A percentile compares a stretch with the other conserved stretches of the same genome.
These are phyloP conservation scores for Hyperoplus immaculatus DNA, from an alignment of 2,797 vertebrate genomes.

Conservation along the genomic window DNA sequence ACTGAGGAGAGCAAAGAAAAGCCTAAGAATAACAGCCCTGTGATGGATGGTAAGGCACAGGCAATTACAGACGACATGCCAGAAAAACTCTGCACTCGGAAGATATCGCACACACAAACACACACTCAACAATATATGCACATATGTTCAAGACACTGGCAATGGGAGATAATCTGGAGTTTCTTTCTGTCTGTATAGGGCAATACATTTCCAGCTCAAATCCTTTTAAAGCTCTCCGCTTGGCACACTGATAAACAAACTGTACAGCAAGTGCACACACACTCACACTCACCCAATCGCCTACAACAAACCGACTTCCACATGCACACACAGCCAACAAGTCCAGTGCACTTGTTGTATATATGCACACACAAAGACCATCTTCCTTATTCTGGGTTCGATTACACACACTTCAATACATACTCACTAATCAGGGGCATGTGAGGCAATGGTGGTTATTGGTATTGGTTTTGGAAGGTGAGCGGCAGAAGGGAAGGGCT, in stretches of 20 bases:
- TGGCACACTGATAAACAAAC: slow-evolving; percentile 58
- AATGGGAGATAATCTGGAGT: slow-evolving; percentile 64
- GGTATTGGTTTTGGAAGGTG: slow-evolving; percentile 72
- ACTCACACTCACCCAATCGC: slow-evolving; percentile 17
- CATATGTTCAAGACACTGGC: slow-evolving; percentile 59
- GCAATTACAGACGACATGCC: slow-evolving; percentile 72
- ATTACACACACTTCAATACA: slow-evolving; percentile 56
- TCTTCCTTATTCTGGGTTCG: slow-evolving; percentile 58
- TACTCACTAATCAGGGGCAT: slow-evolving; percentile 46
- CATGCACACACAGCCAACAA: slow-evolving; percentile 46
- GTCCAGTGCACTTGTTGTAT: slow-evolving; percentile 38
- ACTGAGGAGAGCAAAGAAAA: slow-evolving; percentile 54
- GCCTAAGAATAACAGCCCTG: slow-evolving; percentile 48
- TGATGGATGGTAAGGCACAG: slow-evolving; percentile 70
- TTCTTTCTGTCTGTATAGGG: slow-evolving; percentile 48
- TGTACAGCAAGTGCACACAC: slow-evolving; percentile 37
- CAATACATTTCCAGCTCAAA: slow-evolving; percentile 54
- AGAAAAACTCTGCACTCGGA: slow-evolving; percentile 42
- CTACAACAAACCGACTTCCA: slow-evolving; percentile 47
- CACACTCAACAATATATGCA: slow-evolving; percentile 46
- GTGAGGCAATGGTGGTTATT: slow-evolving; percentile 59
- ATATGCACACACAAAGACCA: slow-evolving; percentile 23
- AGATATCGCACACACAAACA: slow-evolving; percentile 40
- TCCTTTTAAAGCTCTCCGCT: slow-evolving; percentile 58
- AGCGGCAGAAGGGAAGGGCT: slow-evolving; percentile 65